Evolutionary conservation across 2,888 invertebrate genomes (phyloP), one percentile per base, ranked within the genome.

Genomic region (Melieria omissa): DNA sequence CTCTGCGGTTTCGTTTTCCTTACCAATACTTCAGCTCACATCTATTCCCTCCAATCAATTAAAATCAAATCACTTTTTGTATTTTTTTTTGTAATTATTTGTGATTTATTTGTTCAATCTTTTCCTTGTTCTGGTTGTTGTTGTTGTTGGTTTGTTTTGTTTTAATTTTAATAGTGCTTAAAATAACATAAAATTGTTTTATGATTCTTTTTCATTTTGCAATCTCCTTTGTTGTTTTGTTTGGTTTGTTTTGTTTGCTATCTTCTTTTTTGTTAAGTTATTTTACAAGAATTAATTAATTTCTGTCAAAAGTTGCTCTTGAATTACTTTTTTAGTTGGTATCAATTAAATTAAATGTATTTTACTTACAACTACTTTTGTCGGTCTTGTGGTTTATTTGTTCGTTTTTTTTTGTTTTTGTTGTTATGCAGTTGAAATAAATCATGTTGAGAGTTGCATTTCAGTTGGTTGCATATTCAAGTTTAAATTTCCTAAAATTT

Each of bases 101-200:
- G 46, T 41, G 57, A 57, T 70, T 70, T 64, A 65, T 69, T 69
- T 61, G 14, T 69, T 61, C 54, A 61, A 61, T 54, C 54, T 62
- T 62, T 58, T 61, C 46, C 47, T 41, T 58, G n/a, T 46, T 61
- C 41, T 62, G 62, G 65, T 76, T 76, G 78, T 78, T 76, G 76
- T 80, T 81, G 29, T 29, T 29, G 7, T 58, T 66, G 49, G 66
- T 58, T 66, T 62, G 42, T 8, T 57, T 54, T 54, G 75, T 80
- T 81, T 69, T 52, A 45, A 54, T 69, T 45, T 61, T 16, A 49
- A 62, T 69, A 69, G 68, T 62, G 68, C 68, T 69, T 69, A 54
- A 69, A 69, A 62, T 69, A 69, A 69, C 68, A 52, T 69, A 55
- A 69, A 54, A 62, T 62, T 45, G 61, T 54, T 54, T 55, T 14